Percentiles rank a stretch among this genome's conserved stretches.
phyloP scores from a whole-genome alignment of 2,888 invertebrate genomes.

The Dastarcus helophoroides region DNA sequence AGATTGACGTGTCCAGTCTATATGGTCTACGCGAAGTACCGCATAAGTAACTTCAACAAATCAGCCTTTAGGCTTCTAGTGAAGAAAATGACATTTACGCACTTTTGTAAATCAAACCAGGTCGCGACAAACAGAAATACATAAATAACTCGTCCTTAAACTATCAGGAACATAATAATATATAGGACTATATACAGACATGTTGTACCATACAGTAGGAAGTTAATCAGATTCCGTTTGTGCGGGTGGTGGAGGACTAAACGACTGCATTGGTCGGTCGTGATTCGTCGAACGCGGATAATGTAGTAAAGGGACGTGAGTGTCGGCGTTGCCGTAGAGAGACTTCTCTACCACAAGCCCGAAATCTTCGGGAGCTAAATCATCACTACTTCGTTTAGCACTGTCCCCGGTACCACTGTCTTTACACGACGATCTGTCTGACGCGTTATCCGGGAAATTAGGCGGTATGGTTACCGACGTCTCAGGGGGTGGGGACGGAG shows the following conservation, averaged over 20 bases:
- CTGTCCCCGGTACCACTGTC: conserved; percentile 75
- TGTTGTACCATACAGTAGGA: conserved; percentile 3
- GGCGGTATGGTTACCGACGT: conserved; percentile 14
- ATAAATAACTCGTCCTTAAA: neutral
- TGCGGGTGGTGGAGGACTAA: neutral
- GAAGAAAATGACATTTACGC: too few relatives aligned
- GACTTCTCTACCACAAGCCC: conserved; percentile 20
- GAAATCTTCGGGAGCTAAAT: conserved; percentile 31
- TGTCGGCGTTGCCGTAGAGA: conserved; percentile 7
- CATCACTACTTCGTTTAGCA: conserved; percentile 54
- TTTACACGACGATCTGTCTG: conserved; percentile 65
- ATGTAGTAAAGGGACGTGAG: conserved; percentile 27
- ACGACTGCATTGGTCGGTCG: conserved; percentile 21
- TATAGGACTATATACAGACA: neutral
- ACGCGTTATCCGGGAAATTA: conserved; percentile 45
- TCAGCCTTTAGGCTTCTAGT: too few relatives aligned
- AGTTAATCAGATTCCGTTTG: conserved; percentile 5
- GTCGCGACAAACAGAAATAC: neutral
- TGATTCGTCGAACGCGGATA: conserved; percentile 30
- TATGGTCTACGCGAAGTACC: too few relatives aligned
- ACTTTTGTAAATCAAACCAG: too few relatives aligned
- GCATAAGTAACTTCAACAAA: too few relatives aligned
- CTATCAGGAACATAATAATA: conserved; percentile 3
- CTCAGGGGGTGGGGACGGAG: conserved; percentile 39
- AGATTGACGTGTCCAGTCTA: too few relatives aligned